Evolutionary conservation across 1,140 invertebrate genomes (phyloP).

Genomic region (Limonius californicus): DNA sequence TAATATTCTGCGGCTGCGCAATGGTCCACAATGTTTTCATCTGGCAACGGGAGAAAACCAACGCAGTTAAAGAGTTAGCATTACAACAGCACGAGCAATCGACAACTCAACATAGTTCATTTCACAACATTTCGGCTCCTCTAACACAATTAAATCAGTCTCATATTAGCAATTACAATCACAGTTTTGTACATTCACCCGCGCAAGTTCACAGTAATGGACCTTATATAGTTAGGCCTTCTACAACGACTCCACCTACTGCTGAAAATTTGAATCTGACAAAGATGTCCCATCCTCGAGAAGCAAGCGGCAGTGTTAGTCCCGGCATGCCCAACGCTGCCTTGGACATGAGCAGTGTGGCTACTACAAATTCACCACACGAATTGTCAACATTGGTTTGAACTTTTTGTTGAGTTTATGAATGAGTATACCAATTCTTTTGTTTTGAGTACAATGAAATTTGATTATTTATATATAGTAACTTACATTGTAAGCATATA

Average conservation of each 20-base stretch:
- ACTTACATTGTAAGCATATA: too few relatives aligned
- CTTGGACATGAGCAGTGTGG: conserved; percentile 63
- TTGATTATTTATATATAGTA: neutral
- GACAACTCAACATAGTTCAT: conserved; percentile 33
- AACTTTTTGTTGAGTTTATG: conserved; percentile 16
- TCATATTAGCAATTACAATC: conserved; percentile 41
- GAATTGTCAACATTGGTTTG: conserved; percentile 66
- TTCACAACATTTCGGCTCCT: conserved; percentile 37
- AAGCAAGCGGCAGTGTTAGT: conserved; percentile 60
- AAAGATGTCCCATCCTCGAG: conserved; percentile 48
- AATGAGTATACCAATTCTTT: too few relatives aligned
- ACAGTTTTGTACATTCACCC: conserved; percentile 39
- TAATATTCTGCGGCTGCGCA: conserved; percentile 86
- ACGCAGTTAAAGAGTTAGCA: conserved; percentile 48
- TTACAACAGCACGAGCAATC: conserved; percentile 41
- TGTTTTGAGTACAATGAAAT: neutral
- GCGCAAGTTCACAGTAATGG: conserved; percentile 37
- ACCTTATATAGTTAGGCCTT: conserved; percentile 47
- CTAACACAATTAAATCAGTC: conserved; percentile 43
- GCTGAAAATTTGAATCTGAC: conserved; percentile 46
- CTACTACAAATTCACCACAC: conserved; percentile 60
- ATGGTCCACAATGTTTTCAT: conserved; percentile 93
- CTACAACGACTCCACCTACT: conserved; percentile 51
- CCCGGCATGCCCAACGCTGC: conserved; percentile 59
- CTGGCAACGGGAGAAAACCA: conserved; percentile 85